Percentiles rank a stretch among this genome's conserved stretches.
Evolutionary conservation across 2,797 vertebrate genomes (phyloP).

Genomic region (Falco cherrug): DNA sequence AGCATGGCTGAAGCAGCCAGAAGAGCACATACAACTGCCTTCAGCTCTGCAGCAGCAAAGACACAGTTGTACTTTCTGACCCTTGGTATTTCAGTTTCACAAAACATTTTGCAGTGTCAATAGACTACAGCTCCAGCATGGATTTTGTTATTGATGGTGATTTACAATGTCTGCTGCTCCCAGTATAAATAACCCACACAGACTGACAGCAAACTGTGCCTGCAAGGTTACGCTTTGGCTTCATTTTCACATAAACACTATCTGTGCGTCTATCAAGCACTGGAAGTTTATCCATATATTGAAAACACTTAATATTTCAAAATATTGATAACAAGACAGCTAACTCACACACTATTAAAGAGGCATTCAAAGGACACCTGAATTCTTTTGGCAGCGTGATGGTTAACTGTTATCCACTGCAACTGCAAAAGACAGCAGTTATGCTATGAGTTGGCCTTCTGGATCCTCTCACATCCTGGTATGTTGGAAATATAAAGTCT

Average conservation of each 20-base stretch:
- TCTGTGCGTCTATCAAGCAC: background rate
- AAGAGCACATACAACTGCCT: background rate
- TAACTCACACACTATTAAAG: background rate
- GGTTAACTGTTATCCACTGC: background rate
- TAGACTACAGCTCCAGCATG: background rate
- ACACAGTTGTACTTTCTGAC: background rate
- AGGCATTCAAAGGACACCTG: background rate
- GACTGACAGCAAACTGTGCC: background rate
- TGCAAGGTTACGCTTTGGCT: background rate
- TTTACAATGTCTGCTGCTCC: background rate
- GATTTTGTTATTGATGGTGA: background rate
- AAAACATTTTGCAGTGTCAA: background rate
- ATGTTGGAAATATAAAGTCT: background rate
- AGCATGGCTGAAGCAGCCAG: background rate
- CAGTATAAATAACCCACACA: background rate
- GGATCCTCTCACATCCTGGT: background rate
- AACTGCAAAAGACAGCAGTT: background rate
- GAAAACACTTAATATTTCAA: background rate
- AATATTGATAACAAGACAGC: background rate
- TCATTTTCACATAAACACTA: rapidly evolving
- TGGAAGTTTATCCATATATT: background rate
- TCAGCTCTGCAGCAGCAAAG: background rate
- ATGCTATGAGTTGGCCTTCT: background rate
- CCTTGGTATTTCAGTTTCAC: background rate
- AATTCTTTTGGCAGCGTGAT: background rate